Evolutionary conservation across 2,113 vertebrate genomes (phyloP).

Genomic region (Rallus limicola): DNA sequence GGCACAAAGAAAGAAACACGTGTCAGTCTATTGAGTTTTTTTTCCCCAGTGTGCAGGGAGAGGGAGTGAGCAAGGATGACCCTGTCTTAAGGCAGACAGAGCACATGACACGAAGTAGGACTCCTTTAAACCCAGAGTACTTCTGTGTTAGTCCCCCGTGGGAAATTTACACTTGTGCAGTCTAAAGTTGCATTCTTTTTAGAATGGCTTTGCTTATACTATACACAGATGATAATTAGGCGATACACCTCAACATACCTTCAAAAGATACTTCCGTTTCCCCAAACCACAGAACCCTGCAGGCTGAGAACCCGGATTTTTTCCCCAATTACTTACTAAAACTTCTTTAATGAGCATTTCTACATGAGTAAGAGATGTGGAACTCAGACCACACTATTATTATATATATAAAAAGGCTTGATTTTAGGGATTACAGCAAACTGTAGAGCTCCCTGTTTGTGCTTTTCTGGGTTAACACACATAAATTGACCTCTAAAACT

Average conservation of each 20-base stretch:
- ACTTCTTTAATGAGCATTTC: background rate
- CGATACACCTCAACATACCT: background rate
- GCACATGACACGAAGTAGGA: background rate
- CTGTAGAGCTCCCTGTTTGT: background rate
- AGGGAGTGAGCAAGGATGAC: background rate
- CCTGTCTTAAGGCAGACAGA: background rate
- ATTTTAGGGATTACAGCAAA: background rate
- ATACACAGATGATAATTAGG: background rate
- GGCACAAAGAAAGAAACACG: background rate
- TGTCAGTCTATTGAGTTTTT: background rate
- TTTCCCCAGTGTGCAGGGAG: background rate
- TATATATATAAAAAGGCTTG: background rate
- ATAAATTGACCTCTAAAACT: background rate
- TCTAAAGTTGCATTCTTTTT: background rate
- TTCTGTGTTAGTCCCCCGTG: background rate
- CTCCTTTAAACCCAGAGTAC: background rate
- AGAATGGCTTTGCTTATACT: background rate
- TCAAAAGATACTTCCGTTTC: background rate
- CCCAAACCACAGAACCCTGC: background rate
- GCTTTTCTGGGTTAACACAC: accelerated
- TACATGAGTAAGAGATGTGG: background rate
- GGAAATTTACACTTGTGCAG: background rate
- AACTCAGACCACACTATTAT: background rate
- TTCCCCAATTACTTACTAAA: background rate
- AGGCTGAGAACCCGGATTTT: background rate